Conservation (phyloP, 1,140 invertebrate species). For the Calephelis virginiensis region DNA sequence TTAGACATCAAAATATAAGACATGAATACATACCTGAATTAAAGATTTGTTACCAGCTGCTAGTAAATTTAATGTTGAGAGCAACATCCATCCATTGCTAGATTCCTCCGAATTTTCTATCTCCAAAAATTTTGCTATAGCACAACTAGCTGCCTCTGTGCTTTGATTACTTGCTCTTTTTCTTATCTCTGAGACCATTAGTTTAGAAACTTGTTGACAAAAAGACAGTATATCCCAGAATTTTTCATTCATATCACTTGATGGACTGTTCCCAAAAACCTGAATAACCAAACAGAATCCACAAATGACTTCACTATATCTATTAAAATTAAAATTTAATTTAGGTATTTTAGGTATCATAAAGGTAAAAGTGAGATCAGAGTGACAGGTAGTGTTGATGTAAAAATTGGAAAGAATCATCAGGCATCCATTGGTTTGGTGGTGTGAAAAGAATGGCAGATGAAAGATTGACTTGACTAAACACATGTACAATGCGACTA, state of each 20-base stretch:
- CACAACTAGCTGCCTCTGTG: constrained; percentile 96
- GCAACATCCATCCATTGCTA: constrained; percentile 97
- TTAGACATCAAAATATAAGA: not conserved
- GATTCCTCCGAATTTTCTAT: constrained; percentile 95
- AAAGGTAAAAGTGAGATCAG: too few relatives aligned
- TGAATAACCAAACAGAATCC: constrained; percentile 51
- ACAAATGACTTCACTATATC: not conserved
- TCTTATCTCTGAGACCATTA: constrained; percentile 97
- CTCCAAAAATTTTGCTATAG: constrained; percentile 97
- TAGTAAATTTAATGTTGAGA: constrained; percentile 94
- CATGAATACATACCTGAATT: constrained; percentile 50
- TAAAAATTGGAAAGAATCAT: too few relatives aligned
- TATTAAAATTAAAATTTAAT: not conserved
- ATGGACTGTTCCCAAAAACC: constrained; percentile 94
- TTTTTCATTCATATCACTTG: constrained; percentile 96
- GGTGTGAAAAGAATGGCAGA: too few relatives aligned
- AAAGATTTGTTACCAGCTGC: constrained; percentile 87
- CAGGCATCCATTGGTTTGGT: too few relatives aligned
- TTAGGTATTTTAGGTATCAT: not conserved
- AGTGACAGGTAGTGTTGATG: too few relatives aligned
- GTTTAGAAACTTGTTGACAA: constrained; percentile 94
- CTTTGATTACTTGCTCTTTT: constrained; percentile 96
- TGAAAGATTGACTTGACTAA: too few relatives aligned
- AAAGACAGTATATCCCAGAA: constrained; percentile 96
- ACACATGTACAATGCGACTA: too few relatives aligned